Evolutionary conservation across 2,113 vertebrate species (phyloP), one percentile per base, ranked within the genome.

Genomic region (Sebastes schlegelii): DNA sequence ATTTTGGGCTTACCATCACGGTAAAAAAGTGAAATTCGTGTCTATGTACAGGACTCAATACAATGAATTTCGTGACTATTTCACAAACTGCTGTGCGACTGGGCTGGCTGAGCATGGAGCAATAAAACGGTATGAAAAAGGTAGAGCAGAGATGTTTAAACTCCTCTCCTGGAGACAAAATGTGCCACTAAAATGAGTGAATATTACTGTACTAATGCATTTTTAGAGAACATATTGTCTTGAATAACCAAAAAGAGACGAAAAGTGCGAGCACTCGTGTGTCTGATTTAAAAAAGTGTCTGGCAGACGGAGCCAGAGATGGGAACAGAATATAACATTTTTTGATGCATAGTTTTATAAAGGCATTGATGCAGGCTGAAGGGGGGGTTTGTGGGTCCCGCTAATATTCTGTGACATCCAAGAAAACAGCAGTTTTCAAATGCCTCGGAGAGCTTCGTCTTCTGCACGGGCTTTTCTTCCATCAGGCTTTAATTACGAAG

Each of bases 401-500:
- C 75, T 86, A 86, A 84, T 48, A 84, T 86, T 82, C 61, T 70
- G 82, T 71, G 85, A 90, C 82, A 86, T 82, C 86, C 83, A 86
- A 90, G 81, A 84, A 90, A 85, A 85, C 79, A 79, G 69, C 74
- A 81, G 64, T 84, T 91, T 74, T 82, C 67, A 51, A 71, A 86
- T 34, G 86, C 85, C 85, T 86, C 19, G 1, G 74, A 87, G 81
- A 89, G 64, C 60, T 65, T 64, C 0, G 57, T 58, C 80, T 72
- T 85, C 83, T 88, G 75, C 80, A 23, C 49, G 9, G 68, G 72
- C 83, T 75, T 80, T 73, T 87, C 78, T 86, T 88, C 84, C 70
- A 82, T 82, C 81, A 74, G 76, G 52, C 88, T 93, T 91, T 94
- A 93, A 92, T 94, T 88, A 92, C 89, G 9, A 62, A 82, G 88